Conservation (phyloP, 2,113 vertebrate species). For the Craseonycteris thonglongyai region DNA sequence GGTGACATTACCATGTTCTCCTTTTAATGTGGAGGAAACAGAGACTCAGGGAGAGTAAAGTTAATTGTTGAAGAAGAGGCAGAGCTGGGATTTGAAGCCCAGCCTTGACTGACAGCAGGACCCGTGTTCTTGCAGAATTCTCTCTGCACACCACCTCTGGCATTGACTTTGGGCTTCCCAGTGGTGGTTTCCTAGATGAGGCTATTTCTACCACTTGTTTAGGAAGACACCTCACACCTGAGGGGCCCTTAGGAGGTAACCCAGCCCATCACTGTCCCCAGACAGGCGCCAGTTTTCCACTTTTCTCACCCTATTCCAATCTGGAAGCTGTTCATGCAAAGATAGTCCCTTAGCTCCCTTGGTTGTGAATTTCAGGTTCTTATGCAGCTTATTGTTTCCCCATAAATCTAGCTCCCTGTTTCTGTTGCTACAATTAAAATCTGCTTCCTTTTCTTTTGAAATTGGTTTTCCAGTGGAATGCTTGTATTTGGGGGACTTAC, state of each 20-base stretch:
- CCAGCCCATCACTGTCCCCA: not conserved
- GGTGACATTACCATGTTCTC: not conserved
- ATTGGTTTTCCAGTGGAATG: not conserved
- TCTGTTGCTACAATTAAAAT: not conserved
- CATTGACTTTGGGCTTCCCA: accelerated
- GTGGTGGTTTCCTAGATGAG: not conserved
- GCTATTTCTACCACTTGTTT: not conserved
- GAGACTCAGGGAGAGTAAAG: not conserved
- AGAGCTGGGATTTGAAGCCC: not conserved
- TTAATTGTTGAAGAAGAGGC: not conserved
- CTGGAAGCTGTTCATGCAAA: not conserved
- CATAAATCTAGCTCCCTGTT: not conserved
- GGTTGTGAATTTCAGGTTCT: not conserved
- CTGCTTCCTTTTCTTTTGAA: not conserved
- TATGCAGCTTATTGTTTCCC: not conserved
- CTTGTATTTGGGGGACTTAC: not conserved
- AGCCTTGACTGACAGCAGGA: too few relatives aligned
- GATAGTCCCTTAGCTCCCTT: not conserved
- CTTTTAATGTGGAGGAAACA: not conserved
- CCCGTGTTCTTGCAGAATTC: accelerated
- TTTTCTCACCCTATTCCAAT: not conserved
- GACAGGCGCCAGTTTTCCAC: not conserved
- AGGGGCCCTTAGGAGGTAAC: not conserved
- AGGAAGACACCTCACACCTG: not conserved
- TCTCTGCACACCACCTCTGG: too few relatives aligned